Percentiles rank a stretch among this genome's conserved stretches.
phyloP scores from a whole-genome alignment of 2,797 vertebrate genomes.

The Diplodus puntazzo region DNA sequence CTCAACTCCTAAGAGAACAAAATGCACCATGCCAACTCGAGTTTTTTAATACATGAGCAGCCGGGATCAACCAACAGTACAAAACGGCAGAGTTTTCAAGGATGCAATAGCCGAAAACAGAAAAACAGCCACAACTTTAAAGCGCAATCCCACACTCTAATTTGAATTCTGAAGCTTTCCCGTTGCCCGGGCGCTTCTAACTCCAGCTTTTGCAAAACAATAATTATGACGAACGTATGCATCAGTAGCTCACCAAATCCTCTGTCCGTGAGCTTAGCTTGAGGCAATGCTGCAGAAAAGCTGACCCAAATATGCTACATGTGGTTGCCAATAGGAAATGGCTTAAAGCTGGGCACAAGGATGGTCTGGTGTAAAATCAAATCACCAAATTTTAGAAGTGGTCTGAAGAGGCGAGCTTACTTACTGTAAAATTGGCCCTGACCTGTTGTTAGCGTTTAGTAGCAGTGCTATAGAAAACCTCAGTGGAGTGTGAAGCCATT shows the following conservation, averaged over 20 bases:
- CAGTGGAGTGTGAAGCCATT: constrained; percentile 11
- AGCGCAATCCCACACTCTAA: constrained; percentile 67
- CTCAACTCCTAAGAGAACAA: constrained; percentile 39
- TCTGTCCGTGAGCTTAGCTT: constrained; percentile 63
- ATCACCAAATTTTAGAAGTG: constrained; percentile 12
- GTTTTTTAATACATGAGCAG: constrained; percentile 47
- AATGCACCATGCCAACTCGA: constrained; percentile 49
- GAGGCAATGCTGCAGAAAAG: constrained; percentile 62
- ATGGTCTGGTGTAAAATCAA: constrained; percentile 35
- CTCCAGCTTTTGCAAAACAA: constrained; percentile 75
- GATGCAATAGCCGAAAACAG: constrained; percentile 47
- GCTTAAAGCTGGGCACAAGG: constrained; percentile 30
- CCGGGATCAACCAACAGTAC: constrained; percentile 17
- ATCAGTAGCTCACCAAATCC: constrained; percentile 70
- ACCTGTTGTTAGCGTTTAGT: constrained; percentile 18
- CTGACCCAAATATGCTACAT: constrained; percentile 56
- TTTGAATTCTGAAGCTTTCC: constrained; percentile 71
- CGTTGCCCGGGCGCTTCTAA: constrained; percentile 66
- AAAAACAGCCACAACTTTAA: constrained; percentile 56
- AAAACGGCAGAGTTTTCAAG: constrained; percentile 28
- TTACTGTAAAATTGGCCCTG: constrained; percentile 14
- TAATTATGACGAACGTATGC: constrained; percentile 76
- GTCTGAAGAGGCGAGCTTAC: neutral
- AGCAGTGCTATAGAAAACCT: constrained; percentile 13
- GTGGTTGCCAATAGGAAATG: constrained; percentile 57